Percentiles rank a stretch among this genome's conserved stretches.
Conservation (phyloP, 2,888 invertebrate genomes). For the Ormyrus thymus region DNA sequence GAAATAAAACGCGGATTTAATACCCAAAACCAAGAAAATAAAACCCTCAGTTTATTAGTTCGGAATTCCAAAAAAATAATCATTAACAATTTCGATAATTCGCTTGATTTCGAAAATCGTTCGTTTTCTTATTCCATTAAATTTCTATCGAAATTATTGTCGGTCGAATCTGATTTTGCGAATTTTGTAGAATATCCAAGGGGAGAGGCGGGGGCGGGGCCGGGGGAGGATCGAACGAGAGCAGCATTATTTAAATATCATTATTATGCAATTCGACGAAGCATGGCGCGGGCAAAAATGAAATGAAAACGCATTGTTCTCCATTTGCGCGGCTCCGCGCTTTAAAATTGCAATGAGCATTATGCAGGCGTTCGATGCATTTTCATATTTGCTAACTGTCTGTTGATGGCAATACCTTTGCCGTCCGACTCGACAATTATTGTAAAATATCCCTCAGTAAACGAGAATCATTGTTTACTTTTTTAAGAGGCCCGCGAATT, state of each 20-base stretch:
- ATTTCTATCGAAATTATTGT: slow-evolving; percentile 20
- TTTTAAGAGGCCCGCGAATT: neutral
- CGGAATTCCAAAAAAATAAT: no score
- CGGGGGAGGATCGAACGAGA: no score
- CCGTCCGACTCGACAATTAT: slow-evolving; percentile 25
- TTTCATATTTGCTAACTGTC: slow-evolving; percentile 52
- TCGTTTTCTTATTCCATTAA: neutral
- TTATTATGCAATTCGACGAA: slow-evolving; percentile 58
- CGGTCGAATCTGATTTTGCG: slow-evolving; percentile 19
- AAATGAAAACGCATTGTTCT: slow-evolving; percentile 58
- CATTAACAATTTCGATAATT: no score
- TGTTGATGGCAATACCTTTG: slow-evolving; percentile 25
- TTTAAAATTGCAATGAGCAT: slow-evolving; percentile 58
- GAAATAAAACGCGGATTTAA: no score
- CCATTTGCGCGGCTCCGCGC: slow-evolving; percentile 49
- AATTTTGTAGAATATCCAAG: slow-evolving; percentile 18
- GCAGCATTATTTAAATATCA: slow-evolving; percentile 58
- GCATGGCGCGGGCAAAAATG: slow-evolving; percentile 54
- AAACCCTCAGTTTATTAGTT: no score
- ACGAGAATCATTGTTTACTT: slow-evolving; percentile 26
- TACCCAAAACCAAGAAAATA: no score
- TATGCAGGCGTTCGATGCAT: slow-evolving; percentile 55
- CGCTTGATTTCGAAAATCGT: neutral
- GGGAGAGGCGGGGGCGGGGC: no score
- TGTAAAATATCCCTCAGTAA: slow-evolving; percentile 29